Evolutionary conservation across 2,888 invertebrate genomes (phyloP).

Genomic region (Drosophila vallismaia): DNA sequence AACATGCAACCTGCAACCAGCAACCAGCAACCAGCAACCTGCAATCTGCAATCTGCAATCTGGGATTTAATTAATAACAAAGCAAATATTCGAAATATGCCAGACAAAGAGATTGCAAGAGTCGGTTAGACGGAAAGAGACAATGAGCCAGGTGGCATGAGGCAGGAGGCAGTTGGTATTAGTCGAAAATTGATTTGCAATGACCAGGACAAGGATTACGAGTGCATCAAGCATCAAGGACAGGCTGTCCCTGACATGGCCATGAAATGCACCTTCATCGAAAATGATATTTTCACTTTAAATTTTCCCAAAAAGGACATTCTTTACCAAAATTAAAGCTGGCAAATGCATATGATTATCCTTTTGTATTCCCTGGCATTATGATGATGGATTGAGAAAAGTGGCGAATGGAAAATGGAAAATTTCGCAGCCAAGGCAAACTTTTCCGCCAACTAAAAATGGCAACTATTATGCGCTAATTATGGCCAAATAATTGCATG

Average conservation of each 20-base stretch:
- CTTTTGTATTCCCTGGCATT: constrained; percentile 7
- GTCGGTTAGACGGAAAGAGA: background rate
- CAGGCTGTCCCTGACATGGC: background rate
- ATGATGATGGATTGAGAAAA: constrained; percentile 39
- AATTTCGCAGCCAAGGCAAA: constrained; percentile 22
- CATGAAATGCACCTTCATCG: too few relatives aligned
- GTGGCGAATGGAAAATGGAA: background rate
- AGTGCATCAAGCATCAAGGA: background rate
- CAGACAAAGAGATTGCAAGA: background rate
- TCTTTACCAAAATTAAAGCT: too few relatives aligned
- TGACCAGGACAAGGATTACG: background rate
- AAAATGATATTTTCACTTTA: too few relatives aligned
- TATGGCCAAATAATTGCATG: constrained; percentile 48
- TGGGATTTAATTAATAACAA: constrained; percentile 35
- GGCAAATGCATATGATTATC: constrained; percentile 35
- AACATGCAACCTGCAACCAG: too few relatives aligned
- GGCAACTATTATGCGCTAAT: constrained; percentile 55
- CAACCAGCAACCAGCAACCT: background rate
- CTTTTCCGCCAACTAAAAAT: constrained; percentile 36
- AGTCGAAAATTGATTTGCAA: constrained; percentile 17
- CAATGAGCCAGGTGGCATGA: background rate
- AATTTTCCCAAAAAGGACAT: too few relatives aligned
- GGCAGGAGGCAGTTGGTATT: background rate
- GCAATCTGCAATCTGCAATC: background rate
- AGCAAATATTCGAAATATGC: background rate